These are phyloP conservation scores for Drosophila dunni DNA, from an alignment of 1,140 invertebrate genomes.

Conservation along the genomic window DNA sequence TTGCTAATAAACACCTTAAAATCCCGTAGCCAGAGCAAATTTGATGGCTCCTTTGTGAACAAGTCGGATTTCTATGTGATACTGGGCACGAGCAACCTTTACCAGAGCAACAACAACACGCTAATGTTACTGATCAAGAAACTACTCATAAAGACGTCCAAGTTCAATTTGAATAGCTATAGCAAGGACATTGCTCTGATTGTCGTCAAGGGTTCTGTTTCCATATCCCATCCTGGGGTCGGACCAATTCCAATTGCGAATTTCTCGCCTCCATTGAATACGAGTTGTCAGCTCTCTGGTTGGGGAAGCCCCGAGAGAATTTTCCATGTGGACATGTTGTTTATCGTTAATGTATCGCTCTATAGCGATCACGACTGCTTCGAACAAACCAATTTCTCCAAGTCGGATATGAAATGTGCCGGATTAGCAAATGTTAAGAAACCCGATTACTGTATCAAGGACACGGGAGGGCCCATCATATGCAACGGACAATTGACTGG, in stretches of 20 bases:
- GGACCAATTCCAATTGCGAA: constrained; percentile 20
- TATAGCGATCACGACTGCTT: constrained; percentile 20
- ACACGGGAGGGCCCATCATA: constrained; percentile 87
- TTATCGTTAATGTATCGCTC: constrained; percentile 25
- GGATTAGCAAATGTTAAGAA: constrained; percentile 14
- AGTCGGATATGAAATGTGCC: constrained; percentile 53
- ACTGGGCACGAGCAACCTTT: constrained; percentile 36
- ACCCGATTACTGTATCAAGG: constrained; percentile 71
- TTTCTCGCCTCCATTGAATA: neutral
- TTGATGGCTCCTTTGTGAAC: constrained; percentile 32
- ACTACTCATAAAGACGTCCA: neutral
- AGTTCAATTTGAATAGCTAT: constrained; percentile 42
- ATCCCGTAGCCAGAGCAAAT: constrained; percentile 21
- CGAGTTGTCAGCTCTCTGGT: constrained; percentile 41
- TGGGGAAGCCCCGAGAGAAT: constrained; percentile 42
- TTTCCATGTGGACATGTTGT: constrained; percentile 18
- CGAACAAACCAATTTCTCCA: constrained; percentile 6
- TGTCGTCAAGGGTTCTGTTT: constrained; percentile 31
- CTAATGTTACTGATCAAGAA: constrained; percentile 9
- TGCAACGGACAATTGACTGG: constrained; percentile 86
- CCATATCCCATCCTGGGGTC: neutral
- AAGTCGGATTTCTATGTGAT: constrained; percentile 34
- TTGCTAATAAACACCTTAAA: neutral
- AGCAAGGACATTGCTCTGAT: constrained; percentile 50
- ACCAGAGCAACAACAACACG: neutral